phyloP scores from a whole-genome alignment of 2,113 vertebrate genomes.

The Hipposideros armiger region DNA sequence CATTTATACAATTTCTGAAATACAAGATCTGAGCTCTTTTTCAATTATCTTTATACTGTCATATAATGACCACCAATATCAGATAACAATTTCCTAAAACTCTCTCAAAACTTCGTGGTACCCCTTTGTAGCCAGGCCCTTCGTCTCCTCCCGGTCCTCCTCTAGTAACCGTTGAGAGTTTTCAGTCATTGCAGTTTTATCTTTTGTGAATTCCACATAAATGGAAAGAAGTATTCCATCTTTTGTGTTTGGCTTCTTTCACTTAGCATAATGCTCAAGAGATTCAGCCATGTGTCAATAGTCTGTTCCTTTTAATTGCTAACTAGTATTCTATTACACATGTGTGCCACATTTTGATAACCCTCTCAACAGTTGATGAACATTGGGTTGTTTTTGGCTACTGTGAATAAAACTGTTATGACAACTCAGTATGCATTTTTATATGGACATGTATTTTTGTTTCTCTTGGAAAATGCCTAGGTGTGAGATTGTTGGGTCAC shows the following conservation, averaged over 20 bases:
- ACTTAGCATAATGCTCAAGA: not conserved
- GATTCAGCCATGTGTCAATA: not conserved
- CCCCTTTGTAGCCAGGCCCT: not conserved
- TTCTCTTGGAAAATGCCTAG: not conserved
- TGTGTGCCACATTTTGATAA: not conserved
- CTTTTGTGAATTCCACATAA: not conserved
- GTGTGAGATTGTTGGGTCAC: not conserved
- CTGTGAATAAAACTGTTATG: not conserved
- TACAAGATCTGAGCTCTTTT: not conserved
- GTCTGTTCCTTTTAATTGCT: not conserved
- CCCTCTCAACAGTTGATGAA: not conserved
- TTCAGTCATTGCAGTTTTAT: not conserved
- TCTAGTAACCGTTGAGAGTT: not conserved
- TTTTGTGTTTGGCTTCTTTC: not conserved
- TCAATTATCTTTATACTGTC: not conserved
- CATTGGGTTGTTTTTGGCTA: not conserved
- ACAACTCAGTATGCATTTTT: not conserved
- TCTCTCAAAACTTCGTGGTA: not conserved
- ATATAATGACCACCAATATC: not conserved
- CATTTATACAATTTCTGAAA: not conserved
- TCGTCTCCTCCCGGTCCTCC: not conserved
- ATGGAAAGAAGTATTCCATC: not conserved
- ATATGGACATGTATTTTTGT: not conserved
- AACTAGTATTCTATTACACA: not conserved
- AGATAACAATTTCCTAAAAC: not conserved